Conservation (phyloP, 2,888 invertebrate species). For the Podabrus alpinus region DNA sequence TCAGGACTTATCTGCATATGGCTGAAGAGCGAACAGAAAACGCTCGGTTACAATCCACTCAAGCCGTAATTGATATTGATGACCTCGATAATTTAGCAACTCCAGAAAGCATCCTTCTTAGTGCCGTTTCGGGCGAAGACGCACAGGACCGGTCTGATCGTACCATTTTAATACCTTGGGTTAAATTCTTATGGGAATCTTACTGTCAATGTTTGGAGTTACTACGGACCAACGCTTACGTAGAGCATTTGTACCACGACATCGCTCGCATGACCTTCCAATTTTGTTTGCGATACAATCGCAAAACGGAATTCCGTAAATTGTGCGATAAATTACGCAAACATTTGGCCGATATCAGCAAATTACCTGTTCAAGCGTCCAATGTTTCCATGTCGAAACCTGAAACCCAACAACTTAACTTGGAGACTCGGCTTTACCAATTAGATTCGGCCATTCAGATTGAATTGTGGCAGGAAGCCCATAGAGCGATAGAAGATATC, state of each 20-base stretch:
- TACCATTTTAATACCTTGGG: conserved; percentile 98
- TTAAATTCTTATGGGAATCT: conserved; percentile 99
- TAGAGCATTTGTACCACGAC: conserved; percentile 96
- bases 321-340: conserved; percentile 95
- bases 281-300: conserved; percentile 95
- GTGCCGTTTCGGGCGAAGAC: conserved; percentile 96
- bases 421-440: conserved; percentile 95
- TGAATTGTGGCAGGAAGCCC: conserved; percentile 99
- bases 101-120: conserved; percentile 79
- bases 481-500: conserved; percentile 98
- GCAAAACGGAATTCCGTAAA: conserved; percentile 98
- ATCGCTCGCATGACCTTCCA: conserved; percentile 98
- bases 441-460: conserved; percentile 97
- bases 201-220: conserved; percentile 98
- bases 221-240: conserved; percentile 92
- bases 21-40: conserved; percentile 96
- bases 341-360: conserved; percentile 95
- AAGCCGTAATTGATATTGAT: conserved; percentile 95
- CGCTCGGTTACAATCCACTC: conserved; percentile 90
- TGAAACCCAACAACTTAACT: conserved; percentile 94
- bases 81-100: conserved; percentile 97
- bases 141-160: conserved; percentile 97
- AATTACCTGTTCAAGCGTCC: conserved; percentile 82
- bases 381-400: conserved; percentile 93
- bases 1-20: conserved; percentile 90